Evolutionary conservation across 2,888 invertebrate species (phyloP), one percentile per base, ranked within the genome.

Genomic region (Orthosia cruda): DNA sequence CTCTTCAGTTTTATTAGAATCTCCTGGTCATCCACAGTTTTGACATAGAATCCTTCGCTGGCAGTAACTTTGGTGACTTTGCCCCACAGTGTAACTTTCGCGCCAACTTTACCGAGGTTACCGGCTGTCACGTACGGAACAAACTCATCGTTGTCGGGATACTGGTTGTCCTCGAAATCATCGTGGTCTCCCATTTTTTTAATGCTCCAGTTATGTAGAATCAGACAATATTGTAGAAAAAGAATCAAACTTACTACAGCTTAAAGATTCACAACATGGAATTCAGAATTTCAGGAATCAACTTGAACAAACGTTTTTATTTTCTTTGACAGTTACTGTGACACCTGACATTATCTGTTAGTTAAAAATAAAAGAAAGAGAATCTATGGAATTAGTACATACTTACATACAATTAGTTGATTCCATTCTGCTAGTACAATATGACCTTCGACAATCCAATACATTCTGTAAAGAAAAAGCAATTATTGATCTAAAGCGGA

Each of bases 11-110:
- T 93, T 59, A 97, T 93, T 12, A 94, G 92, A n/a, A 97, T 88
- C 87, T 97, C 97, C 83, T 96, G 95, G 52, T 96, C 96, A 81
- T 96, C 97, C 9, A 95, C 96, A 74, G 96, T 95, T 91, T 95
- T 95, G 4, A 97, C 91, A 74, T 93, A 94, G 81, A 97, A 96
- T 15, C 95, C 96, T 89, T 96, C 96, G 81, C 92, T 95, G 0
- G 94, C 94, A 52, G 94, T 93, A 80, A 96, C 95, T 91, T 94
- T 95, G 2, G 95, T 95, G 65, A 97, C 94, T 92, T 94, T 95
- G 23, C 97, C 97, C 97, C 96, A 97, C 54, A 97, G 85, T 4
- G 93, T 89, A 0, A 97, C 93, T 94, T 95, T 96, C 89, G 95
- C 94, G 93, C 97, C 96, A 92, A 94, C 95, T 89, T 94, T 94